A percentile compares a stretch with the other conserved stretches of the same genome.
These are phyloP conservation scores for Chrosomus eos DNA, from an alignment of 2,797 vertebrate genomes.

Conservation along the genomic window DNA sequence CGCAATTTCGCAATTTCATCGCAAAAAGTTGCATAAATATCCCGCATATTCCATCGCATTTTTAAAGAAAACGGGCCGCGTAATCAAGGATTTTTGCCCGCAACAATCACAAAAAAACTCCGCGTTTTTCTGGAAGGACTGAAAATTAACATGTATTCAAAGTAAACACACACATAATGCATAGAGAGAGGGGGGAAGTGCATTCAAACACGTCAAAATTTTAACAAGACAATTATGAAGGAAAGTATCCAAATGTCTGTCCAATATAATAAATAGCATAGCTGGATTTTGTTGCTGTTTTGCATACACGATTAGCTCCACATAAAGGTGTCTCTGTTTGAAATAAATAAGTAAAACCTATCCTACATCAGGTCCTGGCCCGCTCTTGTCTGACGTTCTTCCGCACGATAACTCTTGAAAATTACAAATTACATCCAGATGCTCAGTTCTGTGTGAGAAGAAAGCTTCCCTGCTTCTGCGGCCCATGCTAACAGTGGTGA, in stretches of 20 bases:
- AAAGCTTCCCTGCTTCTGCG: neutral
- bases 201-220: neutral
- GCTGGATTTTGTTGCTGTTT: neutral
- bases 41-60: no score
- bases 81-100: no score
- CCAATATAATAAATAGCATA: neutral
- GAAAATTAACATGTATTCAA: neutral
- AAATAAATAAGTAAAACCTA: slow-evolving; percentile 11
- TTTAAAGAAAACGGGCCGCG: no score
- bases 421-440: slow-evolving; percentile 52
- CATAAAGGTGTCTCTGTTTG: neutral
- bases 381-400: slow-evolving; percentile 5
- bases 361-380: slow-evolving; percentile 1
- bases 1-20: no score
- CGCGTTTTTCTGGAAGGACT: no score
- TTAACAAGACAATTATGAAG: neutral
- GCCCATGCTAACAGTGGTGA: neutral
- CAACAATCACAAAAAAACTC: no score
- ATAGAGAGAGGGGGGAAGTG: neutral
- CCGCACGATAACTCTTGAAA: slow-evolving; percentile 23
- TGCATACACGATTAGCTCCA: neutral
- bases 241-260: neutral
- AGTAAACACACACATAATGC: neutral
- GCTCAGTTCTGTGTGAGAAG: slow-evolving; percentile 29
- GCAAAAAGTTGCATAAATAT: no score